Evolutionary conservation across 2,797 vertebrate species (phyloP).

Genomic region (Dipus sagitta): DNA sequence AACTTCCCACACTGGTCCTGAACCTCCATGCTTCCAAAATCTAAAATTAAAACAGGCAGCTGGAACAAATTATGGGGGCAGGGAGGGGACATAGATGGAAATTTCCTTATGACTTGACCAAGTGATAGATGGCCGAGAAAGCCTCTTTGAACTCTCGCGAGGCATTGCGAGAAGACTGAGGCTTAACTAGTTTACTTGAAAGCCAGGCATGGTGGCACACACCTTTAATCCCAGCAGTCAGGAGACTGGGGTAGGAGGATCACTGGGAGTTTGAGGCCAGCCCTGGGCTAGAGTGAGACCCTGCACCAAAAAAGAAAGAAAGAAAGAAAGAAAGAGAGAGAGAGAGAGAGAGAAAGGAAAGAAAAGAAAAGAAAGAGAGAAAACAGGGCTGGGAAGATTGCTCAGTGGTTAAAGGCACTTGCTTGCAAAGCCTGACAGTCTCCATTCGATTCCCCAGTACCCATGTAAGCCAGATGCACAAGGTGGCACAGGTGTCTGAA

Average conservation of each 20-base stretch:
- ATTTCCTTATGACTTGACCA: background rate
- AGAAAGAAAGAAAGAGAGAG: no score
- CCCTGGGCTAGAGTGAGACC: no score
- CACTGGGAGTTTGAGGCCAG: background rate
- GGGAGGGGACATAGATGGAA: background rate
- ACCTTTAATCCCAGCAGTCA: background rate
- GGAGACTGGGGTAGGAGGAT: background rate
- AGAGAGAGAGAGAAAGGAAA: no score
- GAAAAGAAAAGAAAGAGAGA: no score
- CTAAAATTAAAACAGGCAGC: conserved; percentile 50
- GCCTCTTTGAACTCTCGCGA: background rate
- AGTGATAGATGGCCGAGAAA: background rate
- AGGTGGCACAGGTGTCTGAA: no score
- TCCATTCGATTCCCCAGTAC: no score
- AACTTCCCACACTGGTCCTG: background rate
- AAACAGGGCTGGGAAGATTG: background rate
- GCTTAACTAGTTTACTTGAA: background rate
- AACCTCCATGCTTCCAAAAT: conserved; percentile 36
- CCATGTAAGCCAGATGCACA: no score
- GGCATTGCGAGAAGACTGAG: background rate
- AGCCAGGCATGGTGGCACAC: background rate
- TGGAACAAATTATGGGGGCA: background rate
- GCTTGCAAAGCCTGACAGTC: no score
- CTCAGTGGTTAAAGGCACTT: no score
- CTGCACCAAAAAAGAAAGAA: background rate